phyloP scores from a whole-genome alignment of 2,888 invertebrate species.

The Lucinisca nassula region DNA sequence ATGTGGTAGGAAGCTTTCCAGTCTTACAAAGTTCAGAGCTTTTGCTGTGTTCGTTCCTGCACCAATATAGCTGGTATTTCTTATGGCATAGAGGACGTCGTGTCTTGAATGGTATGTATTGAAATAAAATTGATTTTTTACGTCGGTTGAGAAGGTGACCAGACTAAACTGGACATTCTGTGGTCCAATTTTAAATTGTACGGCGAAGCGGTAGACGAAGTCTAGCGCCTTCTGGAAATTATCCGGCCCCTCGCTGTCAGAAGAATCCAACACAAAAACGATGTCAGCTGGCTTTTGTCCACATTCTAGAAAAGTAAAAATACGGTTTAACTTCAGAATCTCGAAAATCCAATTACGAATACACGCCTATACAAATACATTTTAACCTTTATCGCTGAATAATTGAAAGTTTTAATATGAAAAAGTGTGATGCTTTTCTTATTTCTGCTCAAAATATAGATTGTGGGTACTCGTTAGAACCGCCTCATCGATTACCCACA shows the following conservation, averaged over 20 bases:
- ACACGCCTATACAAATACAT: too few relatives aligned
- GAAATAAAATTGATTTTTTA: constrained; percentile 69
- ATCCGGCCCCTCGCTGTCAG: constrained; percentile 70
- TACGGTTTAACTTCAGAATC: too few relatives aligned
- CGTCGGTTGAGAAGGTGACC: constrained; percentile 63
- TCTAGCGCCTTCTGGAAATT: constrained; percentile 71
- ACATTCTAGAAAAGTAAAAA: constrained; percentile 73
- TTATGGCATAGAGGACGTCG: constrained; percentile 67
- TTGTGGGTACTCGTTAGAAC: too few relatives aligned
- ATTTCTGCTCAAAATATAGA: too few relatives aligned
- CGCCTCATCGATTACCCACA: too few relatives aligned
- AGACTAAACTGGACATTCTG: constrained; percentile 69
- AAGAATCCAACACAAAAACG: constrained; percentile 71
- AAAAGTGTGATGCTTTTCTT: too few relatives aligned
- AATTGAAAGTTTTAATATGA: too few relatives aligned
- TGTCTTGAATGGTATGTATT: constrained; percentile 61
- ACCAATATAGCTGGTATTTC: constrained; percentile 65
- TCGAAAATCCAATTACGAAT: too few relatives aligned
- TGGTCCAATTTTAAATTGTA: constrained; percentile 66
- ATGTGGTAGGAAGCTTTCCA: constrained; percentile 46
- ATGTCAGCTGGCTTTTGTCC: constrained; percentile 72
- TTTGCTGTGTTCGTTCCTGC: constrained; percentile 73
- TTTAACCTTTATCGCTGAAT: too few relatives aligned
- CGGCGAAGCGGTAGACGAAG: constrained; percentile 70
- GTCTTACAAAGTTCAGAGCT: constrained; percentile 65